Base-by-base conservation (phyloP, 2,888 invertebrate species). In the Leptarthrus brevirostris region DNA sequence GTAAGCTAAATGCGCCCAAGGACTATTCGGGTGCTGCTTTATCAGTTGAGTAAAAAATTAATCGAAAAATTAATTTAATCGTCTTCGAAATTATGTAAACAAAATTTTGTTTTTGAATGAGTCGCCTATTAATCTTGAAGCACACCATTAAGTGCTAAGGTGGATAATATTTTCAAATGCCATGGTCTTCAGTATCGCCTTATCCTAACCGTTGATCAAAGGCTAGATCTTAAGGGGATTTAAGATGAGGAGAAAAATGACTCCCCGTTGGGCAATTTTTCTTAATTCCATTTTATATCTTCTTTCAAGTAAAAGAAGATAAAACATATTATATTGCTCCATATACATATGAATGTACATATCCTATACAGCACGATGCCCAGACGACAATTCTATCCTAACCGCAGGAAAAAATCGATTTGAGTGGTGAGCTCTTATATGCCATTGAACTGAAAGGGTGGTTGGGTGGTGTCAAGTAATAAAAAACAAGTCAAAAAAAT, bases 241-340 rank as follows among this genome's bases (percentile, higher is more conserved):
- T 61, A 18, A 26, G 66, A 24, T 66, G 26, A n/a, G 26, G 22
- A 44, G 66, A 66, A 66, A 47, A 66, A 66, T 66, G 12, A 30
- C 47, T 66, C 66, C 66, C 66, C 47, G 16, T 20, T 26, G 66
- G 49, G 66, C 47, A 30, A 66, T 66, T 66, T 66, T 49, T 66
- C 66, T 66, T 66, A 66, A 66, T 66, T 49, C 66, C 66, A 66
- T 66, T 66, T 66, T 66, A 66, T 66, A 66, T 49, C 26, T 49
- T 4, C 47, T 66, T 44, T 66, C 49, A 26, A 49, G 49, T 10
- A 47, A 49, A 49, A 66, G 49, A 16, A 49, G 66, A 66, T 66
- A 66, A 66, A 66, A 49, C 18, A 47, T 47, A 18, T 61, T 61
- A 66, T 49, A 44, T 26, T 47, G 49, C 18, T 12, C 49, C 18